Conservation (phyloP, 1,140 invertebrate genomes). For the Drosophila punjabiensis region DNA sequence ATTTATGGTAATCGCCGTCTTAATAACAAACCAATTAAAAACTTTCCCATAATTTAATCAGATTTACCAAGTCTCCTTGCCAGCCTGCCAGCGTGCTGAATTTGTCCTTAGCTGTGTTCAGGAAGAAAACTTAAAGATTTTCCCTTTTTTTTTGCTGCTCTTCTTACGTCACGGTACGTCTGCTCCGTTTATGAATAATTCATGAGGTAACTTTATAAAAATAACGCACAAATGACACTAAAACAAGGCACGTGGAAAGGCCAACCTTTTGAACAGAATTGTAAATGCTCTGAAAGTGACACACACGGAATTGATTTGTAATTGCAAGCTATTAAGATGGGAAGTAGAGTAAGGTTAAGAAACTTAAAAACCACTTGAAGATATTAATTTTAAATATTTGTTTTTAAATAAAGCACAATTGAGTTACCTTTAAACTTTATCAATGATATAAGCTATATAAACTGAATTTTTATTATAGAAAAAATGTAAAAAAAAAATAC, state of each 20-base stretch:
- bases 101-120: slow-evolving; percentile 19
- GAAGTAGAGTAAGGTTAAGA: too few species aligned
- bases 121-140: slow-evolving; percentile 51
- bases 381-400: background rate
- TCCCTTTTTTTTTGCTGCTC: slow-evolving; percentile 25
- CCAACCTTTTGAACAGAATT: slow-evolving; percentile 46
- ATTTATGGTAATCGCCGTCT: slow-evolving; percentile 66
- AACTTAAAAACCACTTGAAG: background rate
- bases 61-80: slow-evolving; percentile 12
- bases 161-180: slow-evolving; percentile 55
- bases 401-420: background rate
- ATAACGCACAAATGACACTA: slow-evolving; percentile 61
- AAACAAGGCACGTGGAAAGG: slow-evolving; percentile 49
- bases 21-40: slow-evolving; percentile 71
- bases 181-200: slow-evolving; percentile 68
- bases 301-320: slow-evolving; percentile 16
- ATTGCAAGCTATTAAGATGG: background rate
- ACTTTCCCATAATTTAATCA: slow-evolving; percentile 72
- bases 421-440: background rate
- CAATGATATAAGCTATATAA: too few species aligned
- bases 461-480: background rate
- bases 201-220: slow-evolving; percentile 68
- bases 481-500: background rate
- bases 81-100: slow-evolving; percentile 7
- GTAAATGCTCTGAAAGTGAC: slow-evolving; percentile 42